phyloP scores from a whole-genome alignment of 1,140 invertebrate genomes.

The Trypoxylus dichotomus region DNA sequence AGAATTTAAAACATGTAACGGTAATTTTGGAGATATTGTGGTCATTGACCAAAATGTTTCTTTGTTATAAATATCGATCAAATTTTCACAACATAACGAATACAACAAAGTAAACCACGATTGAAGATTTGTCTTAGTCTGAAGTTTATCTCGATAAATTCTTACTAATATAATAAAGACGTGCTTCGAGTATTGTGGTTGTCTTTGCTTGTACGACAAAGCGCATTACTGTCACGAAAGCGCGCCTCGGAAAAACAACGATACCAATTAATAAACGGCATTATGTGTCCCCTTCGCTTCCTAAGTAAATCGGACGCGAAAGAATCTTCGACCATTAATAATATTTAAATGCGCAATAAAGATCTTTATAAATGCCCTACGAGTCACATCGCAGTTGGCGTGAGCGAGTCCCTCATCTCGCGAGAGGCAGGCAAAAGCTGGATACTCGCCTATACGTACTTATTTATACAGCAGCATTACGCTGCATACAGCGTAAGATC shows the following conservation, averaged over 20 bases:
- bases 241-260: not conserved
- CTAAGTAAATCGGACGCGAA: conserved; percentile 13
- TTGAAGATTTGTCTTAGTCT: too few relatives aligned
- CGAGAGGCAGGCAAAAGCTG: not conserved
- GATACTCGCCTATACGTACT: not conserved
- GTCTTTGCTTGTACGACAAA: not conserved
- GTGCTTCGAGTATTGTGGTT: too few relatives aligned
- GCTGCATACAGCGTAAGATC: not conserved
- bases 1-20: too few relatives aligned
- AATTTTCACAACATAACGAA: too few relatives aligned
- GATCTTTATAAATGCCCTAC: conserved; percentile 9
- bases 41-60: too few relatives aligned
- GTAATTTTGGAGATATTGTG: too few relatives aligned
- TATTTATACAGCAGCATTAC: not conserved
- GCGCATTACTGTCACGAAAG: not conserved
- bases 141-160: too few relatives aligned
- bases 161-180: too few relatives aligned
- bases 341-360: conserved; percentile 9
- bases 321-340: not conserved
- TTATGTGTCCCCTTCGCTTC: not conserved
- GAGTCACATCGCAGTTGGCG: not conserved
- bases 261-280: not conserved
- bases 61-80: too few relatives aligned
- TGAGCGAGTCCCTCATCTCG: too few relatives aligned
- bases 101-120: too few relatives aligned